Evolutionary conservation across 2,113 vertebrate genomes (phyloP).

Genomic region (Haplochromis vanheusdeni): DNA sequence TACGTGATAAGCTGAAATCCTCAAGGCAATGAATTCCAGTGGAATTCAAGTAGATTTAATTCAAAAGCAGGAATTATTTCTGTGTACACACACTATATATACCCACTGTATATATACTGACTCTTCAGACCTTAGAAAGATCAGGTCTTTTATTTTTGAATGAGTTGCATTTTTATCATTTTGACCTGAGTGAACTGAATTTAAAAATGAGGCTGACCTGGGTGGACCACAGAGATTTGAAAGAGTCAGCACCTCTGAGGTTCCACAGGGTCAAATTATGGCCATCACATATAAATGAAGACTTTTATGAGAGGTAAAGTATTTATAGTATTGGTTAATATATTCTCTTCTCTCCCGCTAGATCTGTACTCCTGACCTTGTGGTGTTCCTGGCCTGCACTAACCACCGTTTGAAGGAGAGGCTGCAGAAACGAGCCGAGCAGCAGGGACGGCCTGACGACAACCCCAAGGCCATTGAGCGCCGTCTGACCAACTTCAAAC

Average conservation of each 20-base stretch:
- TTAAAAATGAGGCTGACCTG: neutral
- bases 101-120: neutral
- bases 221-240: neutral
- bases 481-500: conserved; percentile 92
- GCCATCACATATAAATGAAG: neutral
- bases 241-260: neutral
- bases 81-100: neutral
- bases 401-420: conserved; percentile 90
- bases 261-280: neutral
- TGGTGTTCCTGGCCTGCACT: conserved; percentile 90
- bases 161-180: neutral
- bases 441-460: conserved; percentile 93
- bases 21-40: neutral
- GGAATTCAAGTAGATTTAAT: neutral
- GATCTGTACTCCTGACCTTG: conserved; percentile 96
- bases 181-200: neutral
- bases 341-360: conserved; percentile 35
- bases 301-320: neutral
- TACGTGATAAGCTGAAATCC: neutral
- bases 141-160: neutral
- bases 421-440: conserved; percentile 85
- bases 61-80: neutral
- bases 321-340: neutral
- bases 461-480: conserved; percentile 95
- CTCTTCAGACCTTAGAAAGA: neutral